Percentiles rank a stretch among this genome's conserved stretches.
These are phyloP conservation scores for Phthorimaea operculella DNA, from an alignment of 1,140 invertebrate species.

Conservation along the genomic window DNA sequence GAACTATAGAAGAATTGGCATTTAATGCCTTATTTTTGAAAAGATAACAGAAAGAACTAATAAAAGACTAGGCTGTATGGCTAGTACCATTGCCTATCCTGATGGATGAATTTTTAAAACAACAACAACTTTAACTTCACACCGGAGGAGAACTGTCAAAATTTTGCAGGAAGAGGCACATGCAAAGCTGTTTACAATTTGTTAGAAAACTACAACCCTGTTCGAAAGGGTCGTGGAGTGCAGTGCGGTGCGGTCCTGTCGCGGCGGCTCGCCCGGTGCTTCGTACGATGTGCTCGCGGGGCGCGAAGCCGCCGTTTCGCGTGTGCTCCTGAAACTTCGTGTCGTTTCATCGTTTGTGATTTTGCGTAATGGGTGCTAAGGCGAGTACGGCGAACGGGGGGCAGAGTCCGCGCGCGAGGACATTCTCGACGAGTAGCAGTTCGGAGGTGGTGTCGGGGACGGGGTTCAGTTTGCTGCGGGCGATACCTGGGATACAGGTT, in stretches of 20 bases:
- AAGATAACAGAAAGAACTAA: too few relatives aligned
- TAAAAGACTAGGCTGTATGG: too few relatives aligned
- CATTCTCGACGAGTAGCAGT: constrained; percentile 81
- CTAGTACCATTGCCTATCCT: too few relatives aligned
- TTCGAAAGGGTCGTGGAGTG: constrained; percentile 28
- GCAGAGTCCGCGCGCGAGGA: constrained; percentile 77
- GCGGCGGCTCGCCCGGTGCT: constrained; percentile 20
- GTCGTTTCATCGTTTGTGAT: constrained; percentile 51
- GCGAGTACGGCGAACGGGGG: constrained; percentile 80
- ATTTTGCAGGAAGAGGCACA: constrained; percentile 62
- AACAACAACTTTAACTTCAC: too few relatives aligned
- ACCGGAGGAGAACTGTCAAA: constrained; percentile 51
- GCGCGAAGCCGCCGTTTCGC: constrained; percentile 37
- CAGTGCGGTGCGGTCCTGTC: constrained; percentile 18
- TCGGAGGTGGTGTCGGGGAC: constrained; percentile 73
- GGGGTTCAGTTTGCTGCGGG: constrained; percentile 79
- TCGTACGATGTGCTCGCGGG: constrained; percentile 56
- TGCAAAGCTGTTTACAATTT: constrained; percentile 64
- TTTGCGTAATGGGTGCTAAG: constrained; percentile 82
- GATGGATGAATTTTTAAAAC: too few relatives aligned
- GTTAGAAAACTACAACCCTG: constrained; percentile 29
- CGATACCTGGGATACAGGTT: constrained; percentile 77
- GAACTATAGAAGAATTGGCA: too few relatives aligned
- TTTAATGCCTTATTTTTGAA: too few relatives aligned
- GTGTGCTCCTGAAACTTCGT: constrained; percentile 44